These are phyloP conservation scores for Aromia moschata DNA, from an alignment of 2,888 invertebrate genomes.

Conservation along the genomic window DNA sequence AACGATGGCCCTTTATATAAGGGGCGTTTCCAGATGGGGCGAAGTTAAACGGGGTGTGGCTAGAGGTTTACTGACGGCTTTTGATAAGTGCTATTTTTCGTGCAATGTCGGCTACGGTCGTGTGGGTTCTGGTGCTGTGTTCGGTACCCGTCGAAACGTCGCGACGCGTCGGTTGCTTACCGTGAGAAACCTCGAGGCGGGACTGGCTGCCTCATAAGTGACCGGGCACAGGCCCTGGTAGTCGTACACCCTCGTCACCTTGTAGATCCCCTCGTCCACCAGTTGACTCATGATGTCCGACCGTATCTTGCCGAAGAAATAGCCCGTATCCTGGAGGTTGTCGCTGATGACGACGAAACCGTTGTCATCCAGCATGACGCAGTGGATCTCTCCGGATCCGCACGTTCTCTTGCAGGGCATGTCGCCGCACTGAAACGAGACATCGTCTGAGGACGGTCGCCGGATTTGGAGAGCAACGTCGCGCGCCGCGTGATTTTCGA, in stretches of 20 bases:
- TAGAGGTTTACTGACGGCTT: no score
- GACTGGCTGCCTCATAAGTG: conserved; percentile 69
- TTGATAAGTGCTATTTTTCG: no score
- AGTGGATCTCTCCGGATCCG: conserved; percentile 76
- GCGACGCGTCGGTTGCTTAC: conserved; percentile 50
- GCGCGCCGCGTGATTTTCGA: no score
- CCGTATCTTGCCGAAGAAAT: conserved; percentile 85
- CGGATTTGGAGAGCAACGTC: background rate
- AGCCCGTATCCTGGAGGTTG: conserved; percentile 73
- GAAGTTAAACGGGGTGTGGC: no score
- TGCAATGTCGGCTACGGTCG: no score
- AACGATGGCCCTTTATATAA: no score
- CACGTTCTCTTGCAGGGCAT: conserved; percentile 67
- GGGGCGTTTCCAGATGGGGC: no score
- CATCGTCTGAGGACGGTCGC: background rate
- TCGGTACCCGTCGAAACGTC: no score
- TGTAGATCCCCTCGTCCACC: conserved; percentile 81
- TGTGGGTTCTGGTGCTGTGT: no score
- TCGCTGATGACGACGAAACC: conserved; percentile 84
- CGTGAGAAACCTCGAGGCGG: conserved; percentile 55
- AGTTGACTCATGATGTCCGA: conserved; percentile 78
- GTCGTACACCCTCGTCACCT: conserved; percentile 79
- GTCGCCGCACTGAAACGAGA: conserved; percentile 44
- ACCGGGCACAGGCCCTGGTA: conserved; percentile 91
- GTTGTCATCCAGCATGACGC: conserved; percentile 88